A percentile compares a stretch with the other conserved stretches of the same genome.
phyloP scores from a whole-genome alignment of 2,797 vertebrate species.

The Acanthurus tractus region DNA sequence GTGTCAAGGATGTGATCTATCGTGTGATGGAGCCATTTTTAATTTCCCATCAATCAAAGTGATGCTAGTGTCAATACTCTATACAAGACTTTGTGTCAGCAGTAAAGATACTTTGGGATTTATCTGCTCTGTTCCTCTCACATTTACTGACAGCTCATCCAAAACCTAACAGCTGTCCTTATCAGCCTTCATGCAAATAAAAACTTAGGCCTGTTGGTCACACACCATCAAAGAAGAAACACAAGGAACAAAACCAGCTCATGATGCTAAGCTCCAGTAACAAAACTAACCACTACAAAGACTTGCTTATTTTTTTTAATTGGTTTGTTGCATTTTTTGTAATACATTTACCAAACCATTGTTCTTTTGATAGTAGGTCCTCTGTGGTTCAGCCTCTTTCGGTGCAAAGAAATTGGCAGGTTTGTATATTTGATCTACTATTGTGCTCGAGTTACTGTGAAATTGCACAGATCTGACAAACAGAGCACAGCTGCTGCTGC shows the following conservation, averaged over 20 bases:
- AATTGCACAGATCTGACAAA: slow-evolving; percentile 48
- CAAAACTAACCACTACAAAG: background rate
- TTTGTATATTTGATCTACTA: background rate
- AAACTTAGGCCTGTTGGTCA: background rate
- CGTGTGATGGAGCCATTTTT: too few species aligned
- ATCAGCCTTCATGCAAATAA: background rate
- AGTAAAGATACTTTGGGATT: too few species aligned
- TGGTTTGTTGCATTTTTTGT: background rate
- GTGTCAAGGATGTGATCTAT: too few species aligned
- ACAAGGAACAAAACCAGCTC: background rate
- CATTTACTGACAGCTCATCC: background rate
- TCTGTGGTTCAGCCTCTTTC: background rate
- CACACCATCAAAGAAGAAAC: background rate
- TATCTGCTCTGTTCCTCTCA: background rate
- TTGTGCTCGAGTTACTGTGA: slow-evolving; percentile 5
- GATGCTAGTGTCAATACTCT: too few species aligned
- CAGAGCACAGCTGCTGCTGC: slow-evolving; percentile 31
- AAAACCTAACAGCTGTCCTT: background rate
- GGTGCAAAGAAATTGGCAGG: background rate
- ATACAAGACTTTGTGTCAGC: too few species aligned
- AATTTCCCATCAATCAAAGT: too few species aligned
- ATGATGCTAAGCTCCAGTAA: background rate
- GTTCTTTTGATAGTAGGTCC: background rate
- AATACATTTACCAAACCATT: background rate
- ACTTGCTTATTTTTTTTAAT: background rate